Evolutionary conservation across 2,888 invertebrate genomes (phyloP).

Genomic region (Epicampocera succincta): DNA sequence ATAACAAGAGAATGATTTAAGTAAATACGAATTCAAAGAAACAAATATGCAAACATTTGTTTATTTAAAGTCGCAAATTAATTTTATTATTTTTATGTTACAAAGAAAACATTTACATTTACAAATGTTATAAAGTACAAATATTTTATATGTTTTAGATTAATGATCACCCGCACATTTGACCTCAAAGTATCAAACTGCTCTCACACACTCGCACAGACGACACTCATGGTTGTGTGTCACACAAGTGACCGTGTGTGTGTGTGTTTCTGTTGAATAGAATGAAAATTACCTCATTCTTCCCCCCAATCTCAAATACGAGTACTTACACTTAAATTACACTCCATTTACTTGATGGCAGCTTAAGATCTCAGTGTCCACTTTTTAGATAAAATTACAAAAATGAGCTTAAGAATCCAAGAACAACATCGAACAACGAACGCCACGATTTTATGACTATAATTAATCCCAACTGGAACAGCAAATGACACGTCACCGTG

Average conservation of each 20-base stretch:
- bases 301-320: background rate
- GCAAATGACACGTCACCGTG: slow-evolving; percentile 39
- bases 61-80: too few relatives aligned
- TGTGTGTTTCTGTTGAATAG: background rate
- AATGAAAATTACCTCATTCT: slow-evolving; percentile 22
- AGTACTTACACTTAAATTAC: background rate
- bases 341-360: slow-evolving; percentile 30
- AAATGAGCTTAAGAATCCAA: background rate
- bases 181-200: slow-evolving; percentile 29
- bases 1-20: too few relatives aligned
- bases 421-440: slow-evolving; percentile 5
- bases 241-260: too few relatives aligned
- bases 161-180: slow-evolving; percentile 54
- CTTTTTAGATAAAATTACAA: slow-evolving; percentile 28
- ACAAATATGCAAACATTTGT: too few relatives aligned
- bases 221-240: too few relatives aligned
- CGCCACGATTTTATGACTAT: background rate
- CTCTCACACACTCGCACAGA: background rate
- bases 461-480: slow-evolving; percentile 48
- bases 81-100: too few relatives aligned
- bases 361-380: slow-evolving; percentile 18
- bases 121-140: slow-evolving; percentile 15
- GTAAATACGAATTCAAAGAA: too few relatives aligned
- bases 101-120: too few relatives aligned
- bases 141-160: slow-evolving; percentile 45